Evolutionary conservation across 2,888 invertebrate genomes (phyloP).

Genomic region (Ennomos erosarius): DNA sequence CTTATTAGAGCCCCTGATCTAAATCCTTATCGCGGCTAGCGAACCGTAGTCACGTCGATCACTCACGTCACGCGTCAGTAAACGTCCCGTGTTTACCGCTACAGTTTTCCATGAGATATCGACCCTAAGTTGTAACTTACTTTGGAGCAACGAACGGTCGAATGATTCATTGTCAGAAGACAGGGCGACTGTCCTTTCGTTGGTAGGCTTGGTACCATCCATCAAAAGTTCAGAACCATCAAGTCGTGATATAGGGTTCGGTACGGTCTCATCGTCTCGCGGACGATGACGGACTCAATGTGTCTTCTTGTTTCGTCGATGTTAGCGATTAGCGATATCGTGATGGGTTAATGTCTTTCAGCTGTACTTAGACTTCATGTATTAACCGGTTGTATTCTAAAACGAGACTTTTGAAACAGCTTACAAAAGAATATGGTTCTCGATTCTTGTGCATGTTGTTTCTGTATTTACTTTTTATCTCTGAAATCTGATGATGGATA

Average conservation of each 20-base stretch:
- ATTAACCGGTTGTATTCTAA: neutral
- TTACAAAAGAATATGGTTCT: too few species aligned
- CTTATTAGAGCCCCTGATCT: constrained; percentile 45
- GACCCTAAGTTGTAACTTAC: constrained; percentile 36
- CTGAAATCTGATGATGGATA: too few species aligned
- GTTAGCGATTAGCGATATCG: neutral
- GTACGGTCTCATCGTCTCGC: constrained; percentile 1
- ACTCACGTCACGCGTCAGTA: constrained; percentile 50
- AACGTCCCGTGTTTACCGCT: constrained; percentile 29
- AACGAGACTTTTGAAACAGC: too few species aligned
- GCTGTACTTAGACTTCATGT: neutral
- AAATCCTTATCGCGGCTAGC: constrained; percentile 52
- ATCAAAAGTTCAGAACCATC: constrained; percentile 9
- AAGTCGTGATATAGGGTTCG: constrained; percentile 24
- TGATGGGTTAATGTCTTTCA: neutral
- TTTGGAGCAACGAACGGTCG: constrained; percentile 30
- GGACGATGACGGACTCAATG: constrained; percentile 1
- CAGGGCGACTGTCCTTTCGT: constrained; percentile 26
- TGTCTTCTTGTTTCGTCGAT: neutral
- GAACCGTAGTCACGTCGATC: constrained; percentile 48
- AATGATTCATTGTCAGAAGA: constrained; percentile 24
- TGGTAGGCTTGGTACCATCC: constrained; percentile 24
- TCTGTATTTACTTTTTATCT: too few species aligned
- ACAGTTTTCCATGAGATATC: constrained; percentile 36
- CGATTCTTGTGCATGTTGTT: too few species aligned